Conservation (phyloP, 2,797 vertebrate species). For the Meriones psammophilus region DNA sequence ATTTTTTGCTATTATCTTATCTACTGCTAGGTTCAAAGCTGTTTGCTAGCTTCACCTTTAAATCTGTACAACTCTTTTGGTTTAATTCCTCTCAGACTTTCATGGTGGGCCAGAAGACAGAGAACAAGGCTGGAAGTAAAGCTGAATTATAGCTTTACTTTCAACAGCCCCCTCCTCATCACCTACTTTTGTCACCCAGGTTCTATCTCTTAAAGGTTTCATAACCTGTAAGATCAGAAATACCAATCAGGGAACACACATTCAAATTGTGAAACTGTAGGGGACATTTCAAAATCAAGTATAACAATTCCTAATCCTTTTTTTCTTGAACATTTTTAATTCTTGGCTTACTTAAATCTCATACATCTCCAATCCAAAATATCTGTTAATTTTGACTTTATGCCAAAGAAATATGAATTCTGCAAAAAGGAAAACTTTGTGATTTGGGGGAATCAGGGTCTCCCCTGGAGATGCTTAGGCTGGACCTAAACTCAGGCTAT, state of each 20-base stretch:
- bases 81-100: slow-evolving; percentile 30
- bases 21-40: background rate
- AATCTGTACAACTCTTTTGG: background rate
- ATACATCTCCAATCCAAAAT: background rate
- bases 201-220: background rate
- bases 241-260: background rate
- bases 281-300: background rate
- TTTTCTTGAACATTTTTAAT: slow-evolving; percentile 13
- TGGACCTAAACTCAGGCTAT: background rate
- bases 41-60: slow-evolving; percentile 3
- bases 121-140: background rate
- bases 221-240: background rate
- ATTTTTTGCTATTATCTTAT: background rate
- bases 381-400: background rate
- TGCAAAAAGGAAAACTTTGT: background rate
- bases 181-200: too few species aligned
- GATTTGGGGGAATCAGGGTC: background rate
- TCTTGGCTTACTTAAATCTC: background rate
- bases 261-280: too few species aligned
- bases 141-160: background rate
- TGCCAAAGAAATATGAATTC: slow-evolving; percentile 10
- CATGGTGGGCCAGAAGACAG: background rate
- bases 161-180: too few species aligned
- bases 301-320: background rate
- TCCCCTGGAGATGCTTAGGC: background rate